Base-by-base conservation (phyloP, 2,113 vertebrate genomes). In the Jaculus jaculus region DNA sequence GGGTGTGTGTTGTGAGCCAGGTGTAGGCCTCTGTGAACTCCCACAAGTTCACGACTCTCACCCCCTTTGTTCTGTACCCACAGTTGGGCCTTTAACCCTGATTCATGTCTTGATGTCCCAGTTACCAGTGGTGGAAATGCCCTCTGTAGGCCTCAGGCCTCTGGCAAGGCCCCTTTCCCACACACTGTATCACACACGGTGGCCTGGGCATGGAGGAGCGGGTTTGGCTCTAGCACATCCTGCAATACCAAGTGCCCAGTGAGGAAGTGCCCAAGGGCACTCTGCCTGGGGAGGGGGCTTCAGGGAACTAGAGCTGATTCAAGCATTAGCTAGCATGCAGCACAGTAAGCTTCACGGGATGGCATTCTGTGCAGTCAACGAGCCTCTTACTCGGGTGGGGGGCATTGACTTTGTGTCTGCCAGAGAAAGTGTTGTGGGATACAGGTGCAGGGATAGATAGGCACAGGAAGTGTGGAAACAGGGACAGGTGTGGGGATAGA, bases 1-100 rank as follows among this genome's bases (percentile, higher is more conserved):
- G 54, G 7, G 54, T 12, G 54, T 12, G 54, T 12, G 54, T 51
- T 7, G 51, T 51, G 23, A 23, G 3, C 1, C 5, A 39, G 4
- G 2, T 37, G 23, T 28, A 42, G 42, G 30, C 1, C 2, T 2
- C 9, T 0, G 1, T 0, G 3, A 2, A 1, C 0, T 69, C 24
- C 1, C n/a, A 32, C 42, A 12, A 4, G 0, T 18, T 30, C n/a
- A 3, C 9, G 24, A 18, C 1, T 7, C 9, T 2, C 34, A 23
- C 60, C 18, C 10, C 30, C 0, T 20, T 20, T 9, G 26, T 68
- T 12, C 15, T 39, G 15, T n/a, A 21, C 16, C 11, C 24, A n/a
- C 30, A 0, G 9, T 37, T 11, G 42, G 58, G 10, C 21, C 34
- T n/a, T 4, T 20, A 32, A 9, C n/a, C 23, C 23, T 8, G 23